A percentile compares a stretch with the other conserved stretches of the same genome.
These are phyloP conservation scores for Champsocephalus esox DNA, from an alignment of 2,797 vertebrate genomes.

Conservation along the genomic window DNA sequence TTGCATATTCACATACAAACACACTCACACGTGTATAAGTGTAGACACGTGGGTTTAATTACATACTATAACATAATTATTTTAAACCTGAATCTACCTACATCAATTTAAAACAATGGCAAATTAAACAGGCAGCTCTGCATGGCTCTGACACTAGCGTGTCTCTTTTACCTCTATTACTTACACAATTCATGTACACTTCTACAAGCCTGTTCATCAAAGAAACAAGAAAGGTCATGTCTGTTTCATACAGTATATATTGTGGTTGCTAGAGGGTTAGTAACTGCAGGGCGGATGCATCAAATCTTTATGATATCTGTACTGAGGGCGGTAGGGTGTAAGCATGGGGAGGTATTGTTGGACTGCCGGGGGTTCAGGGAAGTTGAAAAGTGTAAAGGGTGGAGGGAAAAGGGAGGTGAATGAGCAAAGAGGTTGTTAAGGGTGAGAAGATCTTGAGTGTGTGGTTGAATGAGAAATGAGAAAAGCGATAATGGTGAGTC, in stretches of 20 bases:
- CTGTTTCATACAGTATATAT: conserved; percentile 8
- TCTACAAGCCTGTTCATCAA: neutral
- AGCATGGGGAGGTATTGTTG: neutral
- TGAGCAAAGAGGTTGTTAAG: conserved; percentile 10
- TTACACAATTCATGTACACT: neutral
- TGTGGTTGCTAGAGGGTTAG: conserved; percentile 12
- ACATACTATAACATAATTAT: neutral
- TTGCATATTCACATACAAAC: neutral
- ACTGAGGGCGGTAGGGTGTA: neutral
- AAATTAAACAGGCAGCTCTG: neutral
- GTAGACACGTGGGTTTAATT: neutral
- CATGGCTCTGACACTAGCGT: neutral
- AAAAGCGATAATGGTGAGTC: conserved; percentile 22
- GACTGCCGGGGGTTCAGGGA: conserved; percentile 3
- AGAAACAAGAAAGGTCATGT: conserved; percentile 15
- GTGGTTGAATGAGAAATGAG: conserved; percentile 25
- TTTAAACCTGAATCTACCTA: neutral
- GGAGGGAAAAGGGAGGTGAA: neutral
- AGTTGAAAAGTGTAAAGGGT: conserved; percentile 35
- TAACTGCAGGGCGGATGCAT: conserved; percentile 17
- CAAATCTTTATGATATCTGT: conserved; percentile 35
- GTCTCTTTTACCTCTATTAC: neutral
- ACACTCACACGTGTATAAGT: neutral
- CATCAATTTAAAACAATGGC: conserved; percentile 4
- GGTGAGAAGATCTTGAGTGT: conserved; percentile 9